Percentiles rank a stretch among this genome's conserved stretches.
These are phyloP conservation scores for Lepus townsendii DNA, from an alignment of 2,797 vertebrate species.

Conservation along the genomic window DNA sequence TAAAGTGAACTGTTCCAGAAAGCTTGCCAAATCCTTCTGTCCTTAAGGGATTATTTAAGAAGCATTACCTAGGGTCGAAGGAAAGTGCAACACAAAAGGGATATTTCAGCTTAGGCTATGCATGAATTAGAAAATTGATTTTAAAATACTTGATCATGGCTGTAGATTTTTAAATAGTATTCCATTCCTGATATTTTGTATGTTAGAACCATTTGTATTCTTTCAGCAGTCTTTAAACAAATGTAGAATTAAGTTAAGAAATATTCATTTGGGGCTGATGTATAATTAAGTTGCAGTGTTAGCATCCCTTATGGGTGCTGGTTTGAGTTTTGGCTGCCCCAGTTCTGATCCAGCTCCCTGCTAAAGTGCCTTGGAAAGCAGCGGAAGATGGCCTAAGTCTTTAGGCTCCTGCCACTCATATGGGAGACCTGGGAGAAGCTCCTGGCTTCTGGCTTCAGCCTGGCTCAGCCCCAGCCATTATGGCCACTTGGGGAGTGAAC, in stretches of 20 bases:
- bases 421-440: too few species aligned
- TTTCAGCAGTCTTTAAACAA: conserved; percentile 31
- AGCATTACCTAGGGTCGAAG: not conserved
- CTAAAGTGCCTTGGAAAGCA: too few species aligned
- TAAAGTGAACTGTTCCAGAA: conserved; percentile 2
- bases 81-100: not conserved
- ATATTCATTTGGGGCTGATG: not conserved
- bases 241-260: conserved; percentile 46
- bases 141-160: not conserved
- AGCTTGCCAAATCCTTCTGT: not conserved
- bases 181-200: conserved; percentile 42
- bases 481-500: too few species aligned
- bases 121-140: conserved; percentile 32
- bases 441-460: too few species aligned
- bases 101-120: not conserved
- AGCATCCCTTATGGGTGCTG: too few species aligned
- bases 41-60: conserved; percentile 44
- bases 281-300: too few species aligned
- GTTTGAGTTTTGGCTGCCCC: too few species aligned
- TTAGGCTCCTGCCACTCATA: too few species aligned
- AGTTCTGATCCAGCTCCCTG: too few species aligned
- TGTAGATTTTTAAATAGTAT: conserved; percentile 30
- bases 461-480: too few species aligned
- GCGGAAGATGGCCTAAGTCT: too few species aligned
- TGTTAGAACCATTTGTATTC: conserved; percentile 29